Base-by-base conservation (phyloP, 2,888 invertebrate species). In the Empis livida region DNA sequence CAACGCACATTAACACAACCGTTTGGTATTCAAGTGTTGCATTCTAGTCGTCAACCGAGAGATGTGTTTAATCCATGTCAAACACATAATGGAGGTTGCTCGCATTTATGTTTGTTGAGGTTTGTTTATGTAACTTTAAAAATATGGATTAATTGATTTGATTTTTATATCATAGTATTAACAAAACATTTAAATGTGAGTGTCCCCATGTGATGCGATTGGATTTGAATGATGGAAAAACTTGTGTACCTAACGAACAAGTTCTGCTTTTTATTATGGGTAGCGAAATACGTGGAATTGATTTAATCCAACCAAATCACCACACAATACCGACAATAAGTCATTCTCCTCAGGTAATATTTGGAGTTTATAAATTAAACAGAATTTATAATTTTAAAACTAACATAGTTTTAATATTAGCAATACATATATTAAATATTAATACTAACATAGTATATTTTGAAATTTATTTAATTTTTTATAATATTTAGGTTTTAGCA, bases 161-260 rank as follows among this genome's bases (percentile, higher is more conserved):
- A 17, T 31, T 43, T 27, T n/a, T 42, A 37, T 47, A 30, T 49
- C 48, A 30, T 6, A 69, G 80, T 61, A 72, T 78, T 13, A 76
- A 82, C 53, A 67, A 69, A 20, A 76, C 73, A 10, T 80, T 75
- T 57, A 75, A 73, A 54, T 91, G 91, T 69, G 87, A 85, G 53
- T 91, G 90, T 63, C 90, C 90, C 16, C 90, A 92, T 71, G 79
- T 91, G 45, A 90, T 88, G 85, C 78, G 83, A 39, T 71, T 92
- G 27, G 75, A 76, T 48, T 57, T 61, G 1, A 54, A 63, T 0
- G 82, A 89, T 64, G 71, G 75, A 47, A 82, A 63, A 27, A 63
- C 64, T 41, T 62, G 70, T 64, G 56, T 71, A 76, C 84, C 79
- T 49, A 86, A 89, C 67, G 86, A 88, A 65, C 77, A 78, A 59